Percentiles rank a stretch among this genome's conserved stretches.
These are phyloP conservation scores for human DNA, from an alignment of 2,113 vertebrate genomes.

Conservation along the genomic window GRCh38 chr4:152893001-152893500, in stretches of 20 bases:
- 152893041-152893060: not conserved
- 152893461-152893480: not conserved
- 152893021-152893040: not conserved
- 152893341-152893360: not conserved
- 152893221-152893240: not conserved
- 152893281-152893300: not conserved
- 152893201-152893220: not conserved
- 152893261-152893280: not conserved
- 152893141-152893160: not conserved
- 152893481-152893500: not conserved
- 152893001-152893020: constrained; percentile 12
- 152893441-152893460: not conserved
- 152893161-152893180: not conserved
- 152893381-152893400: not conserved
- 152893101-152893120: not conserved
- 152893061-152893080: not conserved
- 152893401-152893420: not conserved
- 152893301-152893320: not conserved
- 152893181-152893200: not conserved
- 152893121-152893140: not conserved
- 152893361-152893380: not conserved
- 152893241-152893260: not conserved
- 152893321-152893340: not conserved
- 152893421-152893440: not conserved
- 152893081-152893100: not conserved